Base-by-base conservation (phyloP, 1,140 invertebrate genomes). In the Zophobas atratus region DNA sequence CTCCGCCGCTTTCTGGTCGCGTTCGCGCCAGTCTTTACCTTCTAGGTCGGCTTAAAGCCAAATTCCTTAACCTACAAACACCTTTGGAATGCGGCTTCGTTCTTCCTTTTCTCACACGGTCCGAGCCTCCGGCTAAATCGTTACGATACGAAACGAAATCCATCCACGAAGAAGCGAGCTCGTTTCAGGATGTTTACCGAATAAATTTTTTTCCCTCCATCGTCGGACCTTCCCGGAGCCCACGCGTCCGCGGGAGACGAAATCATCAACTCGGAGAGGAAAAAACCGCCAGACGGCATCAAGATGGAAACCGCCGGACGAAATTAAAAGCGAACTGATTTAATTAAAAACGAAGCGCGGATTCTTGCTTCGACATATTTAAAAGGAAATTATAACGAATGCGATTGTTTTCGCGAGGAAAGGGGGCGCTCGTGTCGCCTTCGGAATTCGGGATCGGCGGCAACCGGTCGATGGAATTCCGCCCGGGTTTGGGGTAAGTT, bases 11-110 rank as follows among this genome's bases (percentile, higher is more conserved):
- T 67, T 67, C 60, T 67, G 60, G 60, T 67, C 60, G 60, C 60
- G 60, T 67, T 67, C 60, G 39, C 39, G 60, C 38, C 60, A 43
- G 60, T 73, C 71, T 76, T 70, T 76, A 78, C 63, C 77, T 78
- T 78, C 55, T 79, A 77, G 80, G 78, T 79, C 81, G 78, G 76
- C 79, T 79, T 73, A 77, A 77, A 84, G 84, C 81, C 80, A 83
- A 84, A 84, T 85, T 84, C 84, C 81, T 85, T 84, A 84, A 84
- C 82, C 83, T 82, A 84, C 82, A 85, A 84, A 85, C 84, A 85
- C 84, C 84, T 85, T 85, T 84, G 84, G 83, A 85, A 85, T 85
- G 83, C 81, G 83, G 84, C 81, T 82, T 82, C 77, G 70, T 79
- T 84, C 80, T 84, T 84, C 80, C 77, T 80, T 82, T 81, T 83